Base-by-base conservation (phyloP, 2,888 invertebrate species). In the Orgyia antiqua region DNA sequence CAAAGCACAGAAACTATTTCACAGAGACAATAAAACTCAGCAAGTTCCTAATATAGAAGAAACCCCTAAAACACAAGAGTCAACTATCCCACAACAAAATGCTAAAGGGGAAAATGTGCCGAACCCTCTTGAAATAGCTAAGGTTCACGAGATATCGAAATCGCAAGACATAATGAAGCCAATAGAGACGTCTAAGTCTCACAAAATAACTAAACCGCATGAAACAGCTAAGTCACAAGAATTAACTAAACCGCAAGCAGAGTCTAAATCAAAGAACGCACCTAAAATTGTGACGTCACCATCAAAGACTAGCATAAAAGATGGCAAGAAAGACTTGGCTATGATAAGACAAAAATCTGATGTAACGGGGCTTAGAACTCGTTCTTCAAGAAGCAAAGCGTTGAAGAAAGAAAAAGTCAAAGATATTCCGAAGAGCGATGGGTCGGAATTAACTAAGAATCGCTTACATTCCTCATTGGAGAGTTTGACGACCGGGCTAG, bases 301-400 rank as follows among this genome's bases (percentile, higher is more conserved):
- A 28, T 24, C 36, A n/a, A 41, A 44, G 10, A 47, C 51, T 26
- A 34, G 43, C 31, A n/a, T 28, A 0, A 35, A 37, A 29, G 45
- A 38, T 8, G 23, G 27, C 4, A 45, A 47, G 17, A 46, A 71
- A 51, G 71, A 75, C 29, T 54, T 72, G 2, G 65, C 76, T 0
- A 86, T 87, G 60, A 78, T 87, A 4, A 59, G 90, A 1, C 90
- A 90, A 48, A 90, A 90, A 51, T 90, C 90, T 0, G 90, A 90
- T 45, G 82, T 90, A 0, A 90, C 90, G 1, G 89, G 90, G 0
- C 59, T 90, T 0, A 89, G 87, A 62, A 87, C 80, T 0, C 62
- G 71, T 29, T 65, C 79, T 0, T 68, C 83, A 0, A 57, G 71
- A 35, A 73, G 58, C 31, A 82, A 77, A 48, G 70, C 70, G 2